These are phyloP conservation scores for Wasmannia auropunctata DNA, from an alignment of 1,140 invertebrate species.

Conservation along the genomic window DNA sequence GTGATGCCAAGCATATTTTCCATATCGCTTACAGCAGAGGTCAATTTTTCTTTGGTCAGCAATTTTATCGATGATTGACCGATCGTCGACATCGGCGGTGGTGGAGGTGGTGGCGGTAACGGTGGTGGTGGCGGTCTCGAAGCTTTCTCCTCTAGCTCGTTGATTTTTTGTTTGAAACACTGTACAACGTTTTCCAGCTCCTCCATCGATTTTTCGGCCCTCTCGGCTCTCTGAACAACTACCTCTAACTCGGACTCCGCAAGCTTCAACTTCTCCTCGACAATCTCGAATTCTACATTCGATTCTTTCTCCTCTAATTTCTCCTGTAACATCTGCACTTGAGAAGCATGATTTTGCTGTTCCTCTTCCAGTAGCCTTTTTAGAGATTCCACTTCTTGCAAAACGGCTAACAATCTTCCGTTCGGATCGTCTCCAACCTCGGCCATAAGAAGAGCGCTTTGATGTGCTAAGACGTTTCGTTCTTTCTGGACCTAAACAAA, in stretches of 20 bases:
- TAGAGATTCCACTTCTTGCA: slow-evolving; percentile 88
- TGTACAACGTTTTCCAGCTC: slow-evolving; percentile 75
- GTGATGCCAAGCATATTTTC: slow-evolving; percentile 86
- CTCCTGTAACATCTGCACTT: slow-evolving; percentile 87
- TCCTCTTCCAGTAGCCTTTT: slow-evolving; percentile 88
- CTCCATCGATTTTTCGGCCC: slow-evolving; percentile 85
- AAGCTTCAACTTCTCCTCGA: slow-evolving; percentile 89
- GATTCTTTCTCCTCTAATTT: slow-evolving; percentile 89
- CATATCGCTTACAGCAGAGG: slow-evolving; percentile 85
- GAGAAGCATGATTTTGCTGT: slow-evolving; percentile 84
- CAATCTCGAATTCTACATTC: slow-evolving; percentile 88
- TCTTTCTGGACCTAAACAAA: slow-evolving; percentile 85
- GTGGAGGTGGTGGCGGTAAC: slow-evolving; percentile 82
- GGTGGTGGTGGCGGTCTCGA: slow-evolving; percentile 82
- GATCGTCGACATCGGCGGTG: slow-evolving; percentile 73
- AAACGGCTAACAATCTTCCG: slow-evolving; percentile 85
- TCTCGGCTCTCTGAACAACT: slow-evolving; percentile 87
- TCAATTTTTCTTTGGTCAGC: slow-evolving; percentile 76
- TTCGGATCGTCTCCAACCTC: slow-evolving; percentile 86
- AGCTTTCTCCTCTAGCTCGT: slow-evolving; percentile 80
- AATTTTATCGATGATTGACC: slow-evolving; percentile 77
- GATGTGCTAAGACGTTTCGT: slow-evolving; percentile 88
- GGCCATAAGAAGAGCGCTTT: slow-evolving; percentile 88
- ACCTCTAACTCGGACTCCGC: slow-evolving; percentile 88
- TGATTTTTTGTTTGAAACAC: slow-evolving; percentile 79